A percentile compares a stretch with the other conserved stretches of the same genome.
phyloP scores from a whole-genome alignment of 2,113 vertebrate species.

The Galemys pyrenaicus region DNA sequence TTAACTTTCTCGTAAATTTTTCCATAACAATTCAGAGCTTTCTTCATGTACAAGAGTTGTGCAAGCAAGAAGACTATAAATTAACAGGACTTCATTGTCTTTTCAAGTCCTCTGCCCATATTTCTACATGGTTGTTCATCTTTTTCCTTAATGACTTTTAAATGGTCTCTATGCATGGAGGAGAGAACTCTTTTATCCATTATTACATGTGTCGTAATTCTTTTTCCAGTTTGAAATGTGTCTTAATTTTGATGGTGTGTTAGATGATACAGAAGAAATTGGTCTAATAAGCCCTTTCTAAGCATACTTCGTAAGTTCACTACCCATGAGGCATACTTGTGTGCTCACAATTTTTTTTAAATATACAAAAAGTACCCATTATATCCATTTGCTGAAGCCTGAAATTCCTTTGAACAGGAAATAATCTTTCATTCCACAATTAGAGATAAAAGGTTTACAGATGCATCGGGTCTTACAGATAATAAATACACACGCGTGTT shows the following conservation, averaged over 20 bases:
- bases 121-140: constrained; percentile 7
- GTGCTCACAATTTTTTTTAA: constrained; percentile 30
- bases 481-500: constrained; percentile 42
- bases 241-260: neutral
- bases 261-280: neutral
- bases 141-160: constrained; percentile 27
- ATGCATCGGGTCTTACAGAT: neutral
- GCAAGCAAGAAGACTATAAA: constrained; percentile 19
- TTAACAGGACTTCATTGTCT: neutral
- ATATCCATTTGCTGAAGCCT: constrained; percentile 50
- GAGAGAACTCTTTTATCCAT: constrained; percentile 29
- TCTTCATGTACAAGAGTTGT: constrained; percentile 36
- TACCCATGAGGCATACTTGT: neutral
- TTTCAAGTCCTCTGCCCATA: neutral
- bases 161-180: neutral
- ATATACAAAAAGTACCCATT: constrained; percentile 43
- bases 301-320: neutral
- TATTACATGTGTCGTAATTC: neutral
- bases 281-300: neutral
- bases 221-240: neutral
- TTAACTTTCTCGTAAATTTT: constrained; percentile 63
- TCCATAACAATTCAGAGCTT: constrained; percentile 46
- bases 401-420: constrained; percentile 57
- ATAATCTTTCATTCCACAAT: constrained; percentile 56
- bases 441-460: constrained; percentile 68